These are phyloP conservation scores for Sialis lutaria DNA, from an alignment of 2,888 invertebrate genomes.

Conservation along the genomic window DNA sequence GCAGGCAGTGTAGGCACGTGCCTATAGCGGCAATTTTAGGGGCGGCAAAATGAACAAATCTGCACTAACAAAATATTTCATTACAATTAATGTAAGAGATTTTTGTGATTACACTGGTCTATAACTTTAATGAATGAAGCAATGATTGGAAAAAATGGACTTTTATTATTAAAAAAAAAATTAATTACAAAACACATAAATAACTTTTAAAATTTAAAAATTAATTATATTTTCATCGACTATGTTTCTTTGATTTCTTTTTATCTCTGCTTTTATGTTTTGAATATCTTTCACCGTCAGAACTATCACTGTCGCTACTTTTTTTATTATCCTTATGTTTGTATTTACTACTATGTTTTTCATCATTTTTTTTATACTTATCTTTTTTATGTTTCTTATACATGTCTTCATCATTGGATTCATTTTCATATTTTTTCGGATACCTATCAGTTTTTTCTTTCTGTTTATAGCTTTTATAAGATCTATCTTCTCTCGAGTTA, in stretches of 20 bases:
- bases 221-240: neutral
- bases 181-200: no score
- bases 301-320: neutral
- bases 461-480: neutral
- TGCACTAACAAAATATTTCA: no score
- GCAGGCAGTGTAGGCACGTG: no score
- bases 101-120: neutral
- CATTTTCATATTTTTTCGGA: neutral
- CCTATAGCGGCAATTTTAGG: no score
- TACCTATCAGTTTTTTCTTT: neutral
- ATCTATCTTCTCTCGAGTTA: neutral
- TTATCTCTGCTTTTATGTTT: neutral
- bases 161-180: no score
- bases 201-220: no score
- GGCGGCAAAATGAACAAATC: no score
- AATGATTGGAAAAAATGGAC: no score
- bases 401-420: neutral
- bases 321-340: neutral
- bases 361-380: neutral
- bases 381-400: neutral
- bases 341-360: neutral
- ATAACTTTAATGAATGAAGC: neutral
- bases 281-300: neutral
- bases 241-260: neutral
- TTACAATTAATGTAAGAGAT: no score